A percentile compares a stretch with the other conserved stretches of the same genome.
Conservation (phyloP, 2,113 vertebrate species). For the Hoplias malabaricus region DNA sequence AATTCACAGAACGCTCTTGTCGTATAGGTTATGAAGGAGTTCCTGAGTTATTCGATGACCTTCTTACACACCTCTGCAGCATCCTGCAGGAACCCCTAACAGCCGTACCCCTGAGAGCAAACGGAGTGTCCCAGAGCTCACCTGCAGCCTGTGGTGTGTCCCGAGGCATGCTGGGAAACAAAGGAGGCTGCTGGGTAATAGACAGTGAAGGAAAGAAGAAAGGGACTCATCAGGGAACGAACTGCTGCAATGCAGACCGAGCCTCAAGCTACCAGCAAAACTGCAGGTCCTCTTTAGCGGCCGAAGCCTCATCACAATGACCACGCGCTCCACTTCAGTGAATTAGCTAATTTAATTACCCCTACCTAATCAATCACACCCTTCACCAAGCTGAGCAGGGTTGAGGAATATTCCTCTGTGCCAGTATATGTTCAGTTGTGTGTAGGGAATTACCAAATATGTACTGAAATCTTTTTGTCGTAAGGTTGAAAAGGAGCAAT, state of each 20-base stretch:
- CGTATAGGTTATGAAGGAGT: conserved; percentile 84
- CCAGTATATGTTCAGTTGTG: not conserved
- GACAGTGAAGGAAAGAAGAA: conserved; percentile 74
- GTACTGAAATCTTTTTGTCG: conserved; percentile 19
- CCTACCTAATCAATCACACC: conserved; percentile 6
- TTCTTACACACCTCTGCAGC: conserved; percentile 81
- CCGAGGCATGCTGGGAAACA: conserved; percentile 71
- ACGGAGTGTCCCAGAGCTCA: conserved; percentile 61
- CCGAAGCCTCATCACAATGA: conserved; percentile 85
- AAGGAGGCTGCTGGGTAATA: conserved; percentile 70
- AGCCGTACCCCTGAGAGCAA: conserved; percentile 57
- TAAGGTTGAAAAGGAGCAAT: not conserved
- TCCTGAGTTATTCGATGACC: conserved; percentile 82
- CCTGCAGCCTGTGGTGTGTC: conserved; percentile 69
- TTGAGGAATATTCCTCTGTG: not conserved
- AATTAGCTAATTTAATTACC: conserved; percentile 19
- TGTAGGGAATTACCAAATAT: conserved; percentile 1
- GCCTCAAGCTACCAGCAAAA: conserved; percentile 84
- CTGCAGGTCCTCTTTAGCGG: conserved; percentile 77
- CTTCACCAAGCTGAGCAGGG: not conserved
- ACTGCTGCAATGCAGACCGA: conserved; percentile 71
- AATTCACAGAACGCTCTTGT: not conserved
- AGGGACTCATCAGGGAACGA: conserved; percentile 80
- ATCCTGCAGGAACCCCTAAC: conserved; percentile 72
- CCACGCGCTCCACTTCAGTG: not conserved